These are phyloP conservation scores for Drosophila antonietae DNA, from an alignment of 2,888 invertebrate species.

Conservation along the genomic window DNA sequence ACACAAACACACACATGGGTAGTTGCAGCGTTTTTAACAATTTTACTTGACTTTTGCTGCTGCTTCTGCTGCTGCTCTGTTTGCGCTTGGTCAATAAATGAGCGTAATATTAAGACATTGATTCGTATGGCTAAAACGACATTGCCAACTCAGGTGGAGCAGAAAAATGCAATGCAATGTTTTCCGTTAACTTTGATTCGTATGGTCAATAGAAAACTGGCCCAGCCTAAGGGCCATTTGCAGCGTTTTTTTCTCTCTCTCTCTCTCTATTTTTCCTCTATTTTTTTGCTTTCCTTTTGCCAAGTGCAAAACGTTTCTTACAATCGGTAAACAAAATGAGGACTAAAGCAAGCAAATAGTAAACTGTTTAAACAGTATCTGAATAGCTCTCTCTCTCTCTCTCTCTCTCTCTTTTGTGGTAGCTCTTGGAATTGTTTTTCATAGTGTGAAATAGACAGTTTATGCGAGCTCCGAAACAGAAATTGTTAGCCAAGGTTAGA, in stretches of 20 bases:
- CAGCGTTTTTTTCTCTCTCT: not conserved
- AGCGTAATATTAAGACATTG: constrained; percentile 74
- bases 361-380: constrained; percentile 12
- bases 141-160: constrained; percentile 43
- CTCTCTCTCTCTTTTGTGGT: not conserved
- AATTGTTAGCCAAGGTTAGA: constrained; percentile 1
- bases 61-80: constrained; percentile 53
- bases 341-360: constrained; percentile 15
- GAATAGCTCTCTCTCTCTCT: not conserved
- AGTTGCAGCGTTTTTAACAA: constrained; percentile 66
- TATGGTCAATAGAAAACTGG: constrained; percentile 42
- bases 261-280: too few species aligned
- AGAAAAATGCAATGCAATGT: constrained; percentile 42
- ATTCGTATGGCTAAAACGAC: constrained; percentile 63
- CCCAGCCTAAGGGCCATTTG: constrained; percentile 23
- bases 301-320: constrained; percentile 16
- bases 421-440: not conserved
- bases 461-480: not conserved
- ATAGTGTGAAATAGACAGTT: not conserved
- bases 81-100: constrained; percentile 74
- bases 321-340: constrained; percentile 19
- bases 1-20: not conserved
- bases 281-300: not conserved
- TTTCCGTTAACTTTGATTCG: constrained; percentile 48
- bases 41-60: constrained; percentile 66